A percentile compares a stretch with the other conserved stretches of the same genome.
phyloP scores from a whole-genome alignment of 2,888 invertebrate species.

The Drosophila villosipedis region DNA sequence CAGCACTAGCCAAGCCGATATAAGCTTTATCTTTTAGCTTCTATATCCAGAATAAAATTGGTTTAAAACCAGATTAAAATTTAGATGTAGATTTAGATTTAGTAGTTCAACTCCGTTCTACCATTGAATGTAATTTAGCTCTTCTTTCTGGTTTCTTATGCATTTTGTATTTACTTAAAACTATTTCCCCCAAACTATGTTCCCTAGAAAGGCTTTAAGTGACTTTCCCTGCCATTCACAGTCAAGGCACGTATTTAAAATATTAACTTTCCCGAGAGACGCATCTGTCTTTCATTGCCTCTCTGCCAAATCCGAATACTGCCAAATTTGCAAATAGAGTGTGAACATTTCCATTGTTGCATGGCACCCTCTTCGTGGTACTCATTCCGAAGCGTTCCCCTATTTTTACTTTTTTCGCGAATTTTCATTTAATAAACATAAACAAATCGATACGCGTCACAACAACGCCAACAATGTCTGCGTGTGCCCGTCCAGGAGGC shows the following conservation, averaged over 20 bases:
- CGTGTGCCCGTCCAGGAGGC: not conserved
- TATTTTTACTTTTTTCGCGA: conserved; percentile 40
- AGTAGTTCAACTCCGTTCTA: no score
- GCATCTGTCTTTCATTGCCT: not conserved
- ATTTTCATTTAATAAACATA: conserved; percentile 77
- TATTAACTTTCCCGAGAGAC: not conserved
- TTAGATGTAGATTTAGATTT: no score
- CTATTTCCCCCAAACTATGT: not conserved
- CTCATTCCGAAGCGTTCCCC: conserved; percentile 9
- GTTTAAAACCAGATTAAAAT: not conserved
- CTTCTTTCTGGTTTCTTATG: not conserved
- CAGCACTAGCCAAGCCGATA: not conserved
- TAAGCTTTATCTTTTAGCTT: not conserved
- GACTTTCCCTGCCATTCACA: not conserved
- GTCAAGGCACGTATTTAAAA: not conserved
- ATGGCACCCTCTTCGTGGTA: conserved; percentile 15
- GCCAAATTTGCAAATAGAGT: conserved; percentile 10
- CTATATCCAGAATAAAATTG: not conserved
- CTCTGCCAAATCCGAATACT: not conserved
- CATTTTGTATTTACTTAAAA: not conserved
- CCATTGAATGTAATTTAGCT: no score
- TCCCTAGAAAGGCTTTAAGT: not conserved
- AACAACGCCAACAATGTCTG: conserved; percentile 66
- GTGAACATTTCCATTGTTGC: conserved; percentile 35
- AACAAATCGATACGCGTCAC: conserved; percentile 82